These are phyloP conservation scores for Aspidoscelis tigris DNA, from an alignment of 2,113 vertebrate species.

Conservation along the genomic window DNA sequence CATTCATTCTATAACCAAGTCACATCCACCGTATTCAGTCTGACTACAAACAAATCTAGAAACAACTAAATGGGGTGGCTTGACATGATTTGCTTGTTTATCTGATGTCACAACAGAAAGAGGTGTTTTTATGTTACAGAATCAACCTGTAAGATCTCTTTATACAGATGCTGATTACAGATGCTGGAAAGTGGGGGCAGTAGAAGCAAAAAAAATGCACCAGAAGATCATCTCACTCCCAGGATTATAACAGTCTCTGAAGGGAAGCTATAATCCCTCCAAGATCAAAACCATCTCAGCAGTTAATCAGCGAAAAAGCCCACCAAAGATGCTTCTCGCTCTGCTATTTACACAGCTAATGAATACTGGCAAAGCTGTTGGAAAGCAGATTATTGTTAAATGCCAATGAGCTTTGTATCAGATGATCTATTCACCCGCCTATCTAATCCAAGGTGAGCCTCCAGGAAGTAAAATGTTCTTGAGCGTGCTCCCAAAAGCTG, in stretches of 20 bases:
- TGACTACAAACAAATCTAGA: too few relatives aligned
- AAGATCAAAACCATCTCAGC: background rate
- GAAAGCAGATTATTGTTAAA: slow-evolving; percentile 9
- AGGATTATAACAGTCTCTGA: background rate
- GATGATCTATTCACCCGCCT: slow-evolving; percentile 3
- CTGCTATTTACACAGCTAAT: slow-evolving; percentile 12
- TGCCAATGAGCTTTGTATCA: background rate
- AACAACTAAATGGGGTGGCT: too few relatives aligned
- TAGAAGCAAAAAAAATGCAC: slow-evolving; percentile 3
- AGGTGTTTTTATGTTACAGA: too few relatives aligned
- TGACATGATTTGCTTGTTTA: too few relatives aligned
- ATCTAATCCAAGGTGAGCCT: background rate
- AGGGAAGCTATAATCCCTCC: slow-evolving; percentile 1
- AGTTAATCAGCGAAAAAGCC: background rate
- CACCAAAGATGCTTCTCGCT: background rate
- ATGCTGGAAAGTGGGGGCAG: background rate
- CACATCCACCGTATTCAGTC: too few relatives aligned
- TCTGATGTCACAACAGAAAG: too few relatives aligned
- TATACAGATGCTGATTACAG: background rate
- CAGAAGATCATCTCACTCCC: background rate
- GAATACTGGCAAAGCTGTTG: background rate
- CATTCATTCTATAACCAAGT: too few relatives aligned
- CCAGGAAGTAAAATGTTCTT: background rate
- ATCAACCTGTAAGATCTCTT: background rate
- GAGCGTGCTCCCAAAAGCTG: background rate